phyloP scores from a whole-genome alignment of 2,797 vertebrate genomes.

The Antrozous pallidus region DNA sequence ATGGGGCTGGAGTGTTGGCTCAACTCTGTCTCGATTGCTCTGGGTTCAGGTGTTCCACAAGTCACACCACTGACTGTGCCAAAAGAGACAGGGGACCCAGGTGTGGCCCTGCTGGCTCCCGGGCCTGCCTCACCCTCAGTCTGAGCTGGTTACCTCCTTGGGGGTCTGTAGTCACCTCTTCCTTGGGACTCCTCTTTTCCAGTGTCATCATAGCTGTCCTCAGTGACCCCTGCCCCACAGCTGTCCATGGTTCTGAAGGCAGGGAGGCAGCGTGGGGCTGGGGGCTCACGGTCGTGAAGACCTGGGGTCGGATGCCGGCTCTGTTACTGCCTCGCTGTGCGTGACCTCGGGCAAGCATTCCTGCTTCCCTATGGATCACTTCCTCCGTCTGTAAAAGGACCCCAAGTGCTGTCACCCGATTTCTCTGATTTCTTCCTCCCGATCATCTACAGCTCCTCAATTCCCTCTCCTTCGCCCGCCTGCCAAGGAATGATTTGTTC shows the following conservation, averaged over 20 bases:
- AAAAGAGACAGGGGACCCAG: neutral
- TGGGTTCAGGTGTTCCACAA: neutral
- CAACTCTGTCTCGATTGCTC: neutral
- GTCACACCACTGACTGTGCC: neutral
- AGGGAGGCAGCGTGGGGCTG: neutral
- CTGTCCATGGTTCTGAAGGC: neutral
- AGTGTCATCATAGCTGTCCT: neutral
- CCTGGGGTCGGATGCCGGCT: neutral
- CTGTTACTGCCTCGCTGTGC: neutral
- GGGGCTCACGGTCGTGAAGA: neutral
- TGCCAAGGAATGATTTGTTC: neutral
- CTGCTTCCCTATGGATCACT: neutral
- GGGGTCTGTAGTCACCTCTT: neutral
- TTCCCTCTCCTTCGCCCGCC: neutral
- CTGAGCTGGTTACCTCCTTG: neutral
- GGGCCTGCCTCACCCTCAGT: neutral
- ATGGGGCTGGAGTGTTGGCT: neutral
- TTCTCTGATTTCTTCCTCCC: neutral
- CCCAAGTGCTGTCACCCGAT: neutral
- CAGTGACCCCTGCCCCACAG: neutral
- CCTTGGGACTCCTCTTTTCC: neutral
- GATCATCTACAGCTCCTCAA: neutral
- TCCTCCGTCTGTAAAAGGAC: neutral
- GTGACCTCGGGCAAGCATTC: neutral
- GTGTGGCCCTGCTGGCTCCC: neutral